These are phyloP conservation scores for Colaptes auratus DNA, from an alignment of 2,113 vertebrate genomes.

Conservation along the genomic window DNA sequence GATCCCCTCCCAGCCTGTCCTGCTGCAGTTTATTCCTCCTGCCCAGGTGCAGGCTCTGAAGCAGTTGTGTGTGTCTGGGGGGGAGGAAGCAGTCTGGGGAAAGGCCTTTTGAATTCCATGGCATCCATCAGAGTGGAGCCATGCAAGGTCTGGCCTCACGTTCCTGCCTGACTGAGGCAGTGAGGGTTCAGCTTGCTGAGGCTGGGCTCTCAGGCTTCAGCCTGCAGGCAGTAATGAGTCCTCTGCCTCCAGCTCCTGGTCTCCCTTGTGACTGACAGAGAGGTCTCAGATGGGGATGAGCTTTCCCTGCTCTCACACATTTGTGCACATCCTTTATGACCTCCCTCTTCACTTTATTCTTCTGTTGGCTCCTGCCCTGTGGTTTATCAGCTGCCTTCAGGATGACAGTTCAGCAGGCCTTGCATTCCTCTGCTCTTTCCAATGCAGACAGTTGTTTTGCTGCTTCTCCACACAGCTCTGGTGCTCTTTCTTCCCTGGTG, in stretches of 20 bases:
- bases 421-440: neutral
- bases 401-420: neutral
- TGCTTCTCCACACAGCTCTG: neutral
- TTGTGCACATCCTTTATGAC: neutral
- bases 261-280: neutral
- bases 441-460: neutral
- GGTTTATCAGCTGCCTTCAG: neutral
- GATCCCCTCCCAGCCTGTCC: no score
- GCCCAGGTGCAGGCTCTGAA: neutral
- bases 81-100: neutral
- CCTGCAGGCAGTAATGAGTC: neutral
- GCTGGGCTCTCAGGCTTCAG: neutral
- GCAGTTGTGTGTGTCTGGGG: neutral
- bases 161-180: neutral
- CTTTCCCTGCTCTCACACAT: neutral
- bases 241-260: neutral
- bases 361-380: neutral
- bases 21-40: no score
- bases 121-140: neutral
- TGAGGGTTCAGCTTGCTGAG: neutral
- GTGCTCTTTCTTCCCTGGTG: neutral
- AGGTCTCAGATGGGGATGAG: neutral
- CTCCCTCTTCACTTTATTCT: neutral
- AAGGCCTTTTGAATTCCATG: slow-evolving; percentile 10
- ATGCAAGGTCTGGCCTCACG: neutral